Evolutionary conservation across 2,888 invertebrate species (phyloP).

Genomic region (Orthonychiurus folsomi): DNA sequence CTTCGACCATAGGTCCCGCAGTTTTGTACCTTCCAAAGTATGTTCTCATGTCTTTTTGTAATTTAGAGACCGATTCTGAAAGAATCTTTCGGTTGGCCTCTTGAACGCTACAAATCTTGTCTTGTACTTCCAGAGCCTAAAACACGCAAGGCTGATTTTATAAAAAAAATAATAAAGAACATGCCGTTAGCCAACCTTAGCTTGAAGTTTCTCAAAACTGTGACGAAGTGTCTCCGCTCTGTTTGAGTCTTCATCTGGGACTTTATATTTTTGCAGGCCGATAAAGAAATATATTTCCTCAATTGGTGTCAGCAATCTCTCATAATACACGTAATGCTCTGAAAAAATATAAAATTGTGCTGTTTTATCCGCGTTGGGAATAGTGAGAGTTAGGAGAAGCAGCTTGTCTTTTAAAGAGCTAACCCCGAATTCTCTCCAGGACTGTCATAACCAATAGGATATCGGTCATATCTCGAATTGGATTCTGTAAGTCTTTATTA

Average conservation of each 20-base stretch:
- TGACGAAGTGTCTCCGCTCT: slow-evolving; percentile 68
- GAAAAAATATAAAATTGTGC: background rate
- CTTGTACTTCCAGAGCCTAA: slow-evolving; percentile 60
- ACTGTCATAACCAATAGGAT: slow-evolving; percentile 68
- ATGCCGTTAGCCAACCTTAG: no score
- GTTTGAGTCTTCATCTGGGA: slow-evolving; percentile 68
- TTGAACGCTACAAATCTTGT: slow-evolving; percentile 62
- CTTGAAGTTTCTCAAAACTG: slow-evolving; percentile 65
- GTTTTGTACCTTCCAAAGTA: slow-evolving; percentile 64
- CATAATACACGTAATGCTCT: slow-evolving; percentile 69
- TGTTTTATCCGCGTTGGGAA: no score
- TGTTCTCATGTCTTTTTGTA: slow-evolving; percentile 56
- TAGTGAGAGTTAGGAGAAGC: no score
- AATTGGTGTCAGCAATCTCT: slow-evolving; percentile 63
- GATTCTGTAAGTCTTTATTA: slow-evolving; percentile 59
- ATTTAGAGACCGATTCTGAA: slow-evolving; percentile 58
- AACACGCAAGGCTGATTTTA: background rate
- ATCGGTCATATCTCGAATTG: slow-evolving; percentile 60
- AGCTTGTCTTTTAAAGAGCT: background rate
- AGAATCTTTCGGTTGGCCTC: slow-evolving; percentile 64
- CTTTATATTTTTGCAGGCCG: slow-evolving; percentile 44
- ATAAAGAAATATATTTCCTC: slow-evolving; percentile 64
- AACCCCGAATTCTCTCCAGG: slow-evolving; percentile 58
- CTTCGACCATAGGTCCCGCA: slow-evolving; percentile 75
- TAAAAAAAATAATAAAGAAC: slow-evolving; percentile 44